Evolutionary conservation across 2,888 invertebrate genomes (phyloP).

Genomic region (Cheilosia urbana): DNA sequence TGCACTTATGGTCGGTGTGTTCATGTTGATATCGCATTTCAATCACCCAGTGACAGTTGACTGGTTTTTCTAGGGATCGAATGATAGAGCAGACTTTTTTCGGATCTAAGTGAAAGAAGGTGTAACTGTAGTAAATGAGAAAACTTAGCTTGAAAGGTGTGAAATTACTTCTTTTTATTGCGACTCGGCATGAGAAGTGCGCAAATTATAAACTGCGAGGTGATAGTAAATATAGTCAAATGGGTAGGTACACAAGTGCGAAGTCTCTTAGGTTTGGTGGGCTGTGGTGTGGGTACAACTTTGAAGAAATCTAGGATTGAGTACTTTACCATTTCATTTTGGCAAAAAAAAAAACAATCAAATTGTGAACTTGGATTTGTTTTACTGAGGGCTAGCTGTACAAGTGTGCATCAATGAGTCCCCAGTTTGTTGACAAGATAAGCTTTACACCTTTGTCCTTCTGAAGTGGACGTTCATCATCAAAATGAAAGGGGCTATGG

Average conservation of each 20-base stretch:
- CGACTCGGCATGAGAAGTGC: background rate
- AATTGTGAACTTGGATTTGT: no score
- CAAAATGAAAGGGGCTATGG: no score
- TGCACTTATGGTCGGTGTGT: background rate
- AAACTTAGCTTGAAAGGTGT: conserved; percentile 7
- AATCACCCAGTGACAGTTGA: conserved; percentile 42
- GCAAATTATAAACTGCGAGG: background rate
- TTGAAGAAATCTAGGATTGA: background rate
- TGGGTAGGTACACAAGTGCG: background rate
- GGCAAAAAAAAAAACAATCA: no score
- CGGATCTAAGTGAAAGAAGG: conserved; percentile 32
- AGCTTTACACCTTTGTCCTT: no score
- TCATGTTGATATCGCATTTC: conserved; percentile 35
- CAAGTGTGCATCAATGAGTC: no score
- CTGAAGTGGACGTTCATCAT: no score
- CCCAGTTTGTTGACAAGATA: no score
- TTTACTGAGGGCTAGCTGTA: no score
- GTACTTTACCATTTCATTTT: no score
- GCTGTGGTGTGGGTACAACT: background rate
- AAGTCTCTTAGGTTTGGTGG: background rate
- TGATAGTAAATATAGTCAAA: conserved; percentile 1
- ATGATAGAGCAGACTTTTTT: background rate
- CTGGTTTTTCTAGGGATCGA: conserved; percentile 28
- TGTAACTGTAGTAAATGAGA: conserved; percentile 39
- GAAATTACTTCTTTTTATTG: conserved; percentile 29